Evolutionary conservation across 2,113 vertebrate species (phyloP), one percentile per base, ranked within the genome.

Genomic region (Myodes glareolus): DNA sequence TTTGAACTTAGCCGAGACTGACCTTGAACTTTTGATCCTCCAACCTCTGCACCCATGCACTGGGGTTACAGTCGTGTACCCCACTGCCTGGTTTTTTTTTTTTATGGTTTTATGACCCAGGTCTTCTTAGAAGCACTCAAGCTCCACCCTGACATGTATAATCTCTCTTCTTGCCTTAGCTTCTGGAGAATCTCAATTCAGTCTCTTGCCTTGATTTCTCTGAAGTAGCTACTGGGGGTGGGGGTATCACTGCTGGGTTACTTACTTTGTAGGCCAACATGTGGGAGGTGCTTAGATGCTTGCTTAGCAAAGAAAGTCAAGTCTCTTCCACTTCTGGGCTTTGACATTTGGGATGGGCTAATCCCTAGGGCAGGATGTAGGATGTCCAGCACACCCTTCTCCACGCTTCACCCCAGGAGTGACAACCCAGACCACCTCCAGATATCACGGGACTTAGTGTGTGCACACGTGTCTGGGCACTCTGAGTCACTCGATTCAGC

Each of bases 231-330:
- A 10, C 75, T 76, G 61, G 92, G 67, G 2, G 52, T 16, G 33
- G 0, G 0, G 0, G 5, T 25, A 31, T 45, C 3, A 36, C 21
- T 58, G 14, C 52, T 1, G n/a, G 14, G 29, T n/a, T 78, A 21
- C 39, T 73, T 19, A 16, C 36, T n/a, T 19, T 0, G 3, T 42
- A 33, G n/a, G n/a, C 61, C 52, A 73, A 29, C 23, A 29, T 78
- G 65, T 73, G 39, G 42, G 67, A 9, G 17, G 13, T 45, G 31
- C 72, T 81, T 36, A 72, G 58, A 45, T 90, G 61, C 52, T 84
- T 61, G n/a, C 73, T 82, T 77, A 23, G 52, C 63, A 39, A 63
- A 65, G 55, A 25, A 68, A 91, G 31, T 88, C 14, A 5, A 2
- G 2, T 78, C 50, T 95, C 63, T 68, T 68, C 50, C 3, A 11